Base-by-base conservation (phyloP, 2,797 vertebrate species). In the Coracias cyanogaster region DNA sequence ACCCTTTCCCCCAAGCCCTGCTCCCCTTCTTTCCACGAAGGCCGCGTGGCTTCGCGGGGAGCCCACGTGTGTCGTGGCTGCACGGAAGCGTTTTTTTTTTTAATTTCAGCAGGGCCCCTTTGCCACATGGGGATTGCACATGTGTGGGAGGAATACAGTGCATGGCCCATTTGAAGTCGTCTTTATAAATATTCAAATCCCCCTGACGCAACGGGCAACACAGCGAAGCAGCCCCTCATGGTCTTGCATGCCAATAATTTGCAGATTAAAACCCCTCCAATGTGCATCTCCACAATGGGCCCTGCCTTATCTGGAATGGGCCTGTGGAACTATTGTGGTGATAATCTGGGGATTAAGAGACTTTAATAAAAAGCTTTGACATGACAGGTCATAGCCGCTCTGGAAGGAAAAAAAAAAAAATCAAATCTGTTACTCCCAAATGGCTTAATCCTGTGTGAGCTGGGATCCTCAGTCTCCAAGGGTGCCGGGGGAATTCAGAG, bases 291-390 rank as follows among this genome's bases (percentile, higher is more conserved):
- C 85, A 86, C 96, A 94, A 96, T 71, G 94, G 93, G 67, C 64
- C 45, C 89, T 90, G 93, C 90, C 90, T 94, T 96, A 90, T 94
- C 95, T 91, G 91, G 82, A 88, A 81, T 8, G 82, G 94, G 93
- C 88, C 89, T 90, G 93, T 88, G 94, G 80, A 96, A 95, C 95
- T 84, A 93, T 92, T 95, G 93, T 95, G 96, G 54, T 83, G 93
- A 93, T 89, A 96, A 97, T 95, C 95, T 97, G 94, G 93, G 94
- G 93, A 95, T 96, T 94, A 96, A 96, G 94, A 95, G 95, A 91
- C 93, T 96, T 95, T 95, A 94, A 96, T 92, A 95, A 96, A 96
- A 96, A 93, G 91, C 91, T 94, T 92, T 93, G 90, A 95, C 96
- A 94, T 79, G 96, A 85, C 90, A 86, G 91, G 93, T 94, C 96